phyloP scores from a whole-genome alignment of 1,140 invertebrate genomes.

The Neodiprion pinetum region DNA sequence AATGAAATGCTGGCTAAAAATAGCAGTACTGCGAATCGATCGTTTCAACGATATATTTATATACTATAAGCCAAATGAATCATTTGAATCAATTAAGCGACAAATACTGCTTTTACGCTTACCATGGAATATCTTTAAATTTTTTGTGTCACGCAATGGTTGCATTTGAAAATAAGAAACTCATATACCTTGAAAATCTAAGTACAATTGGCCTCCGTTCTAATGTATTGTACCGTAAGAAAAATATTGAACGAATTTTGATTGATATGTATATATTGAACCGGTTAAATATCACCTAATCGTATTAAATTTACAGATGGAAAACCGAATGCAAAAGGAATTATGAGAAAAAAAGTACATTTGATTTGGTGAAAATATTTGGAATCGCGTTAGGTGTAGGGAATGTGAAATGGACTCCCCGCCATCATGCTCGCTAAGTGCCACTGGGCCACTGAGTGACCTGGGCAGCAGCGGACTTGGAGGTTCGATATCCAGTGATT shows the following conservation, averaged over 20 bases:
- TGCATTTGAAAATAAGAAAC: too few relatives aligned
- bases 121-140: too few relatives aligned
- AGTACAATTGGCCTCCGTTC: too few relatives aligned
- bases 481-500: conserved; percentile 61
- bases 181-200: too few relatives aligned
- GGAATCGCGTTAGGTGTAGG: conserved; percentile 9
- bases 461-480: conserved; percentile 61
- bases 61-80: too few relatives aligned
- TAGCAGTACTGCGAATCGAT: too few relatives aligned
- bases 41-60: too few relatives aligned
- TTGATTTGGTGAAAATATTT: conserved; percentile 20
- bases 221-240: neutral
- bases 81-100: too few relatives aligned
- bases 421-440: conserved; percentile 62
- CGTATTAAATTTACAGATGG: neutral
- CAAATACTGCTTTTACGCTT: too few relatives aligned
- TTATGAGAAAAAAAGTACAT: neutral
- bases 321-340: neutral
- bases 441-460: conserved; percentile 60
- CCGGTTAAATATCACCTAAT: too few relatives aligned
- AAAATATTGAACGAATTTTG: neutral
- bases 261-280: neutral
- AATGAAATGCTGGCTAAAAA: too few relatives aligned
- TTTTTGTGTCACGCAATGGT: too few relatives aligned
- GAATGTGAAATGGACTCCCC: conserved; percentile 61